Evolutionary conservation across 2,797 vertebrate genomes (phyloP), one percentile per base, ranked within the genome.

Genomic region (Rachycentron canadum): DNA sequence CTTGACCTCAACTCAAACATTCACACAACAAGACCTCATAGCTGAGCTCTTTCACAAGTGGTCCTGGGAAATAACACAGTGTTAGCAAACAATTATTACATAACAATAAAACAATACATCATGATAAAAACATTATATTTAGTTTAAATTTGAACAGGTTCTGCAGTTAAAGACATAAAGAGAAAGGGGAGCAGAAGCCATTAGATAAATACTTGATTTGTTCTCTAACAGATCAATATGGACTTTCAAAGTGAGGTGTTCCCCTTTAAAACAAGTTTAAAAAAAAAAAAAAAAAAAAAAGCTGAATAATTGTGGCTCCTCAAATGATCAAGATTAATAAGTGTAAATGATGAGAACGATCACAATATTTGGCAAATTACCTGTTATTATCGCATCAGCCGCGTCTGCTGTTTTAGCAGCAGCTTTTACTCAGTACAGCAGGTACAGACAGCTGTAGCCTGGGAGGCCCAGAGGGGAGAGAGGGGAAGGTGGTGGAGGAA

Each of bases 241-340:
- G 69, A 58, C 57, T 34, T 67, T 52, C 45, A 40, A 4, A 32
- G 38, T 34, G 25, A 56, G 41, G 56, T 23, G 25, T 25, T 70
- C 32, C 25, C n/a, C 30, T 53, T 62, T 43, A 63, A 64, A 25
- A 19, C 5, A 16, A n/a, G 32, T 32, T 32, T 32, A 32, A 32
- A n/a, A n/a, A n/a, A 41, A 41, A 16, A 16, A 41, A 14, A 17
- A 61, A 66, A 78, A 19, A 67, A 60, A 60, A 38, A 34, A 55
- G 64, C 28, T n/a, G 30, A 67, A 58, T 64, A 64, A 53, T 45
- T 36, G 23, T 14, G 4, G 7, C 43, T 57, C 23, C 58, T 53
- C 13, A 69, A 73, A 69, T 69, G 7, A 55, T 50, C 17, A 9
- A 43, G 55, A 52, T 45, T 53, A 53, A 53, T 53, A 30, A 26